Percentiles rank a stretch among this genome's conserved stretches.
Conservation (phyloP, 2,113 vertebrate genomes). For the Riparia riparia region DNA sequence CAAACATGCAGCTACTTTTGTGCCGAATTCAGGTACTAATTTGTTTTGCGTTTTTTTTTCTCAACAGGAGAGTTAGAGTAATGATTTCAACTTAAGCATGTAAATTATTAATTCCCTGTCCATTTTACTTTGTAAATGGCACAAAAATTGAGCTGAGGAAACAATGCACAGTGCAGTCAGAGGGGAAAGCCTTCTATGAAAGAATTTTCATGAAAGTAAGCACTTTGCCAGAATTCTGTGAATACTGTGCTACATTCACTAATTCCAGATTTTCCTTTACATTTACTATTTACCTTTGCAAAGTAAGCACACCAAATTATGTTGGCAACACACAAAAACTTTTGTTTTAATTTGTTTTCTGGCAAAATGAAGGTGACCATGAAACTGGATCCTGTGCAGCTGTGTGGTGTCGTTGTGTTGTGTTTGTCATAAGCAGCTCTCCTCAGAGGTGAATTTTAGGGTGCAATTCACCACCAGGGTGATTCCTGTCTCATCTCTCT, state of each 20-base stretch:
- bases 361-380: not conserved
- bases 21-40: not conserved
- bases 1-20: not conserved
- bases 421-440: not conserved
- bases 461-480: not conserved
- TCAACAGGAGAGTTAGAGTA: not conserved
- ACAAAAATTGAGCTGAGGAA: not conserved
- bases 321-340: rapidly evolving
- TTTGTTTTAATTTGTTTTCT: not conserved
- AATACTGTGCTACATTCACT: not conserved
- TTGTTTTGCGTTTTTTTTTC: not conserved
- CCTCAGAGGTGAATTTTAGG: not conserved
- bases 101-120: not conserved
- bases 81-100: not conserved
- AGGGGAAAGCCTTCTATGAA: not conserved
- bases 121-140: not conserved
- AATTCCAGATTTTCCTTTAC: not conserved
- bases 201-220: not conserved
- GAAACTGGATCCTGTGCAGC: not conserved
- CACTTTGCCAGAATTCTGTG: not conserved
- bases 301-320: not conserved
- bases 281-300: not conserved
- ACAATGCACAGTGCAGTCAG: not conserved
- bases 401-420: rapidly evolving
- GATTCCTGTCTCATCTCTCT: not conserved